Conservation (phyloP, 2,113 vertebrate species). For the Ancistrus triradiatus region DNA sequence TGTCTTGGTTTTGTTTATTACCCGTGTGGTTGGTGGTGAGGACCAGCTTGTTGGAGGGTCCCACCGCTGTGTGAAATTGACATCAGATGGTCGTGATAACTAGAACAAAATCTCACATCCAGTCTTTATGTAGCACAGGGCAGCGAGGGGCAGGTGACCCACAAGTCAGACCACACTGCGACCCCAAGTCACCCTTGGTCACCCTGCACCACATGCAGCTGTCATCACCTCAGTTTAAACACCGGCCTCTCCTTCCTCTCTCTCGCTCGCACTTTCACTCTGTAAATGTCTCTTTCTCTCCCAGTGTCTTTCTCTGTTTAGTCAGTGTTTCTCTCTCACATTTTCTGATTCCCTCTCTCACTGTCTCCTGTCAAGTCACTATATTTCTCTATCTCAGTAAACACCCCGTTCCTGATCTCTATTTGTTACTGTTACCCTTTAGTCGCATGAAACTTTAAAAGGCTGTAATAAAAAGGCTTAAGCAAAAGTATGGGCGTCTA, state of each 20-base stretch:
- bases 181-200: conserved; percentile 50
- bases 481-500: too few relatives aligned
- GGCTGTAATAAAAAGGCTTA: too few relatives aligned
- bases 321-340: background rate
- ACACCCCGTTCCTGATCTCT: too few relatives aligned
- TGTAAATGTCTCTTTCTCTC: background rate
- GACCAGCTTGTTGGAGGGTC: conserved; percentile 59
- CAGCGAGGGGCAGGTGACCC: conserved; percentile 56
- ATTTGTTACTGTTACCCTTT: too few relatives aligned
- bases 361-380: too few relatives aligned
- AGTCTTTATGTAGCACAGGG: conserved; percentile 54
- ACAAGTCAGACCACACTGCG: conserved; percentile 47
- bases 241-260: background rate
- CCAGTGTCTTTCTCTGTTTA: too few relatives aligned
- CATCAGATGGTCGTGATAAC: conserved; percentile 61
- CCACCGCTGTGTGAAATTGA: conserved; percentile 58
- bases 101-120: conserved; percentile 61
- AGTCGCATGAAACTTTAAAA: too few relatives aligned
- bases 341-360: background rate
- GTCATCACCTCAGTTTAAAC: conserved; percentile 37
- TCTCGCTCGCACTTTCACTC: background rate
- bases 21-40: conserved; percentile 39
- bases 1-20: conserved; percentile 49
- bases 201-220: conserved; percentile 53
- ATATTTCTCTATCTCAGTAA: too few relatives aligned